Base-by-base conservation (phyloP, 2,888 invertebrate genomes). In the Protodeltote pygarga region DNA sequence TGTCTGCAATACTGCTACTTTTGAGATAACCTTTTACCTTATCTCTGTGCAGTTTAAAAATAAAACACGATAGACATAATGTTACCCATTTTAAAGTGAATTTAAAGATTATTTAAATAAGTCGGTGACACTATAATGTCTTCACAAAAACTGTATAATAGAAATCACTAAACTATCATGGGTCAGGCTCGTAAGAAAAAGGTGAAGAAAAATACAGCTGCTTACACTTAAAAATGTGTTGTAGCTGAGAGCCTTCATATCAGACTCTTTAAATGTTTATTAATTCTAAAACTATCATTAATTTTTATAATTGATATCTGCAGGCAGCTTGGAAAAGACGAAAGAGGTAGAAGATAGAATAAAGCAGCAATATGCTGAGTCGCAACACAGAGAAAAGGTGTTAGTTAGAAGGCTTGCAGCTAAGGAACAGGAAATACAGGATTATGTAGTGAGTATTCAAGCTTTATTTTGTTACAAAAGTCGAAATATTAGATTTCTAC, bases 401-500 rank as follows among this genome's bases (percentile, higher is more conserved):
- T 94, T 99, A 70, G 96, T 98, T 70, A 95, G 98, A 77, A 94
- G 98, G 76, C 94, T 99, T 66, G 97, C 98, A 53, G 96, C 97
- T 63, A 99, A 99, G 91, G 99, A 99, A 83, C 98, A 98, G 87
- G 98, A 99, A 92, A 95, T 98, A 85, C 98, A 98, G 89, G 98
- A 98, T 92, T 97, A 96, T 93, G 95, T 97, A 93, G 98, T 98
- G 94, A 94, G 96, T 81, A 59, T 9, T 34, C 1, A 27, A 9
- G 4, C 5, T 28, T 27, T 17, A 14, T 28, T 24, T n/a, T 5
- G 21, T 1, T 24, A 10, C 2, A n/a, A 9, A 2, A 15, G 9
- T 5, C 9, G 6, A 1, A 32, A 11, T 20, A 47, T 8, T 21
- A 25, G 10, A 25, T 8, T 3, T n/a, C 14, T 19, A n/a, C 13